Conservation (phyloP, 2,113 vertebrate genomes). For the Rhinolophus sinicus region DNA sequence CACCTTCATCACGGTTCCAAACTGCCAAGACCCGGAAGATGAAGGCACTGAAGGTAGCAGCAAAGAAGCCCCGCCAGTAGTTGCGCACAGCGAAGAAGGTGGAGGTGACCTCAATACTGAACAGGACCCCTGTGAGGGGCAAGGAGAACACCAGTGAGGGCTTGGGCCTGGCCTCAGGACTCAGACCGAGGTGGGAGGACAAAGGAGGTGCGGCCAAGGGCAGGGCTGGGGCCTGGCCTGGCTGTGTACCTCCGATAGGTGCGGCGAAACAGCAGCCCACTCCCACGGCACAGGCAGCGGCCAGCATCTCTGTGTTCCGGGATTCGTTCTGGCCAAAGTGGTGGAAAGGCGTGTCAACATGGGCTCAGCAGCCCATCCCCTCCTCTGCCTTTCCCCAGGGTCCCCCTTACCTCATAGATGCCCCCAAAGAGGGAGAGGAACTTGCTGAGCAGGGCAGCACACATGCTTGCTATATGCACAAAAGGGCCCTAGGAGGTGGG, state of each 20-base stretch:
- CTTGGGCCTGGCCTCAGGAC: neutral
- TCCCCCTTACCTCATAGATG: constrained; percentile 93
- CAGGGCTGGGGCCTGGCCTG: rapidly evolving
- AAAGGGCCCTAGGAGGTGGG: constrained; percentile 92
- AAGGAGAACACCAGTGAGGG: rapidly evolving
- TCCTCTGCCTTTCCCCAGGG: too few species aligned
- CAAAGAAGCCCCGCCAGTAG: constrained; percentile 99
- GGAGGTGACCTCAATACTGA: constrained; percentile 99
- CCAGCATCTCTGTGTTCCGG: constrained; percentile 96
- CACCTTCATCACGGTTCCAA: constrained; percentile 98
- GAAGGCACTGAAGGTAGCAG: constrained; percentile 98
- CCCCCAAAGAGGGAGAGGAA: constrained; percentile 98
- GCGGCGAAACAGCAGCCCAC: constrained; percentile 97
- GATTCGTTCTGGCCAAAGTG: constrained; percentile 91
- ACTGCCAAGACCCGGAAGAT: constrained; percentile 97
- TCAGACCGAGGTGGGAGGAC: neutral
- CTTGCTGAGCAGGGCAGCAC: constrained; percentile 95
- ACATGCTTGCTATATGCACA: constrained; percentile 97
- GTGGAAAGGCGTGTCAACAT: neutral
- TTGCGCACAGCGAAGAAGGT: constrained; percentile 98
- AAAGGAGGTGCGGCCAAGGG: neutral
- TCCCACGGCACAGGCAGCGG: constrained; percentile 94
- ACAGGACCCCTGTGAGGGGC: constrained; percentile 91
- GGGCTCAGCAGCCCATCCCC: neutral
- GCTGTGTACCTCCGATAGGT: constrained; percentile 93